phyloP scores from a whole-genome alignment of 2,797 vertebrate genomes.

The Phataginus tricuspis region DNA sequence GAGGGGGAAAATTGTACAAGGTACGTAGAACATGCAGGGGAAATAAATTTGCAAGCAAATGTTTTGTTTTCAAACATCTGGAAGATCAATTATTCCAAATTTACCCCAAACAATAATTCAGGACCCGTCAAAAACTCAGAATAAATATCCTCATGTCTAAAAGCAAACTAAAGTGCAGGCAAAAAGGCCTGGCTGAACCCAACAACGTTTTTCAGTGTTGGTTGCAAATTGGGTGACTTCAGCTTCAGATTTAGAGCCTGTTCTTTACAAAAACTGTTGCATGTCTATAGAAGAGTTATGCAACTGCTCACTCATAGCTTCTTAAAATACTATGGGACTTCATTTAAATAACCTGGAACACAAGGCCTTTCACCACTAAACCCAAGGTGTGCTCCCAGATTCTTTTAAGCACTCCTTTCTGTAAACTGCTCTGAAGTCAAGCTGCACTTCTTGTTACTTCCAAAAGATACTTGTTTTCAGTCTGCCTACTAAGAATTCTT shows the following conservation, averaged over 20 bases:
- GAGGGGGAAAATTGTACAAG: neutral
- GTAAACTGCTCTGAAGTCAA: constrained; percentile 6
- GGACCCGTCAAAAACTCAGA: neutral
- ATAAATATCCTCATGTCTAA: neutral
- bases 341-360: constrained; percentile 6
- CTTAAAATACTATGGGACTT: neutral
- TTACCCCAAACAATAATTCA: constrained; percentile 7
- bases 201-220: neutral
- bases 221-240: neutral
- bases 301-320: neutral
- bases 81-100: neutral
- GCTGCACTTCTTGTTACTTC: neutral
- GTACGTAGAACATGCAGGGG: neutral
- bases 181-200: neutral
- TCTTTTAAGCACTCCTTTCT: neutral
- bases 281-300: neutral
- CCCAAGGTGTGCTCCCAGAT: neutral
- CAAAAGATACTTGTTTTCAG: neutral
- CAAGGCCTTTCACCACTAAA: neutral
- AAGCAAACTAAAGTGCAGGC: neutral
- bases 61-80: neutral
- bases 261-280: neutral
- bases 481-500: neutral
- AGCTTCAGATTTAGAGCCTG: neutral
- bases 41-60: neutral